Percentiles rank a stretch among this genome's conserved stretches.
Evolutionary conservation across 2,888 invertebrate genomes (phyloP).

Genomic region (Sarcophaga variegata): DNA sequence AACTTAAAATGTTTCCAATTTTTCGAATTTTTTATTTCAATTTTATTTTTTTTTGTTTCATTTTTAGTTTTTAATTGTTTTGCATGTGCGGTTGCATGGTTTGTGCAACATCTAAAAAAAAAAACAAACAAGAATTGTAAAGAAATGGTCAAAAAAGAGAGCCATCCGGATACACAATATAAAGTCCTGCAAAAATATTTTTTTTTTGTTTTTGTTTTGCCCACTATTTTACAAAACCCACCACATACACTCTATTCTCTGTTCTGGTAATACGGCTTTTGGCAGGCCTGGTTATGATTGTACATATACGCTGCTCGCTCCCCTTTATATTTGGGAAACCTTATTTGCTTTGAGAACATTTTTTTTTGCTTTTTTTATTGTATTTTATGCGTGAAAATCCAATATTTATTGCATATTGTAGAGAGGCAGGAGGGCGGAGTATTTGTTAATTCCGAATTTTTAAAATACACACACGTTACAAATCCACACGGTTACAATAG

Average conservation of each 20-base stretch:
- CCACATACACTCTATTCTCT: too few relatives aligned
- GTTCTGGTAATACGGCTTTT: too few relatives aligned
- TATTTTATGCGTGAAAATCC: constrained; percentile 2
- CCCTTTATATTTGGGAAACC: neutral
- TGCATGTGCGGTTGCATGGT: constrained; percentile 57
- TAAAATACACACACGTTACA: neutral
- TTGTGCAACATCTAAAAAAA: constrained; percentile 32
- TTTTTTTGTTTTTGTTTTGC: neutral
- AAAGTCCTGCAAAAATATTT: too few relatives aligned
- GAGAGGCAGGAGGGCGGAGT: too few relatives aligned
- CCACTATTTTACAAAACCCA: too few relatives aligned
- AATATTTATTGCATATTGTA: neutral
- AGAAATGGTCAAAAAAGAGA: too few relatives aligned
- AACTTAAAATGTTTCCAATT: neutral
- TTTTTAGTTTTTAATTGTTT: constrained; percentile 68
- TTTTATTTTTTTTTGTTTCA: neutral
- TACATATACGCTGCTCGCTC: neutral
- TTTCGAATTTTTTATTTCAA: constrained; percentile 17
- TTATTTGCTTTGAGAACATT: neutral
- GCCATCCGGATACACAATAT: too few relatives aligned
- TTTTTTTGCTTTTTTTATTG: neutral
- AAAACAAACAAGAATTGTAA: neutral
- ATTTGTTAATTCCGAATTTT: constrained; percentile 36
- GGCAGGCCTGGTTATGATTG: too few relatives aligned
- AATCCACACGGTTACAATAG: too few relatives aligned